Percentiles rank a stretch among this genome's conserved stretches.
Evolutionary conservation across 2,113 vertebrate genomes (phyloP).

Genomic region (Hyla sarda): DNA sequence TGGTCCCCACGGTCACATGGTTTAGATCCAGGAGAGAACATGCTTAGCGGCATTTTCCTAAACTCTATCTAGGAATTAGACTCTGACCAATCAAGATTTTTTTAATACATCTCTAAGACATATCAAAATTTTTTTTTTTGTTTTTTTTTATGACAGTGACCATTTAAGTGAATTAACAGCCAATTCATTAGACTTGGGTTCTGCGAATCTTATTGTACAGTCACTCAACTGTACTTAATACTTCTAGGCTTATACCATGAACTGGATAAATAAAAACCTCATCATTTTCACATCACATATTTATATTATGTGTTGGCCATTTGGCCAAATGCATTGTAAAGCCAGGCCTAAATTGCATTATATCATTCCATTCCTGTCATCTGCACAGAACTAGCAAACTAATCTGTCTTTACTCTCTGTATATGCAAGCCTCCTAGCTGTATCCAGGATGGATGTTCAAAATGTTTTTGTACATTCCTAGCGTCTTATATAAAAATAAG

Average conservation of each 20-base stretch:
- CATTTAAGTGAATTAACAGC: too few relatives aligned
- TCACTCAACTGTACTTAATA: background rate
- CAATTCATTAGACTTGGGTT: too few relatives aligned
- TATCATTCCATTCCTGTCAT: background rate
- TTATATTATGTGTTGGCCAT: background rate
- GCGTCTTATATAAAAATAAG: constrained; percentile 37
- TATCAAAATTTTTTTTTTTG: too few relatives aligned
- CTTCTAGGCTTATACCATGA: background rate
- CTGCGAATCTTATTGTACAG: too few relatives aligned
- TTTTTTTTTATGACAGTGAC: too few relatives aligned
- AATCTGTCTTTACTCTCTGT: background rate
- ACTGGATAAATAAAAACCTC: background rate
- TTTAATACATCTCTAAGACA: too few relatives aligned
- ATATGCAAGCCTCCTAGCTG: background rate
- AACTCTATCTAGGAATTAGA: too few relatives aligned
- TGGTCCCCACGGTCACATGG: too few relatives aligned
- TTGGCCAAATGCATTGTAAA: background rate
- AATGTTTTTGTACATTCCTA: constrained; percentile 25
- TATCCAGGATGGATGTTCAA: background rate
- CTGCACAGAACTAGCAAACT: background rate
- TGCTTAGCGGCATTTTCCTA: too few relatives aligned
- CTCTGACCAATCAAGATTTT: too few relatives aligned
- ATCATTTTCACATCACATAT: background rate
- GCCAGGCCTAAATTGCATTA: background rate
- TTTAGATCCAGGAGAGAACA: too few relatives aligned